Evolutionary conservation across 2,888 invertebrate species (phyloP).

Genomic region (Cartodere bifasciata): DNA sequence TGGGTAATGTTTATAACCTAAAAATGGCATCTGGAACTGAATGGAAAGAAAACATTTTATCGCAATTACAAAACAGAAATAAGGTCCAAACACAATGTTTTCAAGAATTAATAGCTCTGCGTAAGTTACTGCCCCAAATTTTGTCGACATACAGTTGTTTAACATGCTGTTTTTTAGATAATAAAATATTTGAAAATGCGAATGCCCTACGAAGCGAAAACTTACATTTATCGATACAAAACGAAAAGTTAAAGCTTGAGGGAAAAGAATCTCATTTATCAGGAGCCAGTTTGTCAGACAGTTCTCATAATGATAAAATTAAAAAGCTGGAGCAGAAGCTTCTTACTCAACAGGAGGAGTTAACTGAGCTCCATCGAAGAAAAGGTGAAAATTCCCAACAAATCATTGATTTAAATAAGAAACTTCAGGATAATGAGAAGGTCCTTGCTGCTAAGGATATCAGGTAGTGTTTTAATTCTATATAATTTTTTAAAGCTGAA

Average conservation of each 20-base stretch:
- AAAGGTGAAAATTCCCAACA: conserved; percentile 90
- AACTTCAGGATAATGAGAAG: conserved; percentile 75
- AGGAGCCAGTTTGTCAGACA: conserved; percentile 28
- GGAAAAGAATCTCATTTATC: conserved; percentile 31
- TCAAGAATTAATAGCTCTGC: conserved; percentile 67
- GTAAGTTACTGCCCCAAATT: conserved; percentile 45
- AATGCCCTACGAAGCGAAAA: conserved; percentile 73
- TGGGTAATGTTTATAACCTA: too few species aligned
- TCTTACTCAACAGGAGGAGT: conserved; percentile 77
- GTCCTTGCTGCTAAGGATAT: conserved; percentile 58
- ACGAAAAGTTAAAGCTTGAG: conserved; percentile 64
- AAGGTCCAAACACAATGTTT: conserved; percentile 62
- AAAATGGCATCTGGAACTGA: too few species aligned
- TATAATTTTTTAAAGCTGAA: neutral
- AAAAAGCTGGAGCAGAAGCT: conserved; percentile 76
- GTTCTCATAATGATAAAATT: conserved; percentile 37
- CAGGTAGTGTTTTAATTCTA: conserved; percentile 37
- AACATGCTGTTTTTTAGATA: conserved; percentile 43
- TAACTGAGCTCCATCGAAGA: conserved; percentile 78
- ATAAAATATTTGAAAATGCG: conserved; percentile 72
- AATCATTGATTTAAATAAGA: conserved; percentile 78
- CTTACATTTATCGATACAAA: conserved; percentile 70
- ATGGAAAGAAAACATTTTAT: conserved; percentile 61
- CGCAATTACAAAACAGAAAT: conserved; percentile 60
- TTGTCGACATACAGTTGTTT: neutral